Evolutionary conservation across 2,113 vertebrate species (phyloP).

Genomic region (Sylvia atricapilla): DNA sequence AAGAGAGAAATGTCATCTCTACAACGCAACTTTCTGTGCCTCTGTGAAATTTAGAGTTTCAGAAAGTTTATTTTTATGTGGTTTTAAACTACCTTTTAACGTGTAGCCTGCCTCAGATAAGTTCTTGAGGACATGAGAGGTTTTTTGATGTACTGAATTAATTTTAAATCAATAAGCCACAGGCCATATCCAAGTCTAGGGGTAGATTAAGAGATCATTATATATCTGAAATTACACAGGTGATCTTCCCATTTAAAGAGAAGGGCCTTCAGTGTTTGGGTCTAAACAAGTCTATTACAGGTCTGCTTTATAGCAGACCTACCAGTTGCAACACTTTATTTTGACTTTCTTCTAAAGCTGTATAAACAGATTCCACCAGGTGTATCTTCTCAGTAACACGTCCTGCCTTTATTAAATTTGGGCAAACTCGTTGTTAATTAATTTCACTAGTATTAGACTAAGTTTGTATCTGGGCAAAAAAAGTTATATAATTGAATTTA

Average conservation of each 20-base stretch:
- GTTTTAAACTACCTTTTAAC: neutral
- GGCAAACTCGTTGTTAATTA: neutral
- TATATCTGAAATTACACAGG: neutral
- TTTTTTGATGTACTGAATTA: neutral
- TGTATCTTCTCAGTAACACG: neutral
- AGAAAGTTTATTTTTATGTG: neutral
- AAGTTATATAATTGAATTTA: neutral
- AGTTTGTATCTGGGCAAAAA: neutral
- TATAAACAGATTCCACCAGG: neutral
- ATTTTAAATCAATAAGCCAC: neutral
- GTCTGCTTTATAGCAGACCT: neutral
- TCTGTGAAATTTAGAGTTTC: neutral
- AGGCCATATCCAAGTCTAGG: neutral
- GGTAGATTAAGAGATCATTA: neutral
- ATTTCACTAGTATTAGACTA: neutral
- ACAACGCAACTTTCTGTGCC: fast-evolving
- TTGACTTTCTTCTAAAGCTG: neutral
- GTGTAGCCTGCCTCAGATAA: neutral
- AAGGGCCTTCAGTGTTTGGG: neutral
- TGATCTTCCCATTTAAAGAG: neutral
- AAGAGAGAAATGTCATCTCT: neutral
- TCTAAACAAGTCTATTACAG: neutral
- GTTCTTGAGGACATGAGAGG: neutral
- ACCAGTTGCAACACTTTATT: neutral
- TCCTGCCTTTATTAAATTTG: neutral